phyloP scores from a whole-genome alignment of 2,888 invertebrate species.

The Meiosimyza platycephala region DNA sequence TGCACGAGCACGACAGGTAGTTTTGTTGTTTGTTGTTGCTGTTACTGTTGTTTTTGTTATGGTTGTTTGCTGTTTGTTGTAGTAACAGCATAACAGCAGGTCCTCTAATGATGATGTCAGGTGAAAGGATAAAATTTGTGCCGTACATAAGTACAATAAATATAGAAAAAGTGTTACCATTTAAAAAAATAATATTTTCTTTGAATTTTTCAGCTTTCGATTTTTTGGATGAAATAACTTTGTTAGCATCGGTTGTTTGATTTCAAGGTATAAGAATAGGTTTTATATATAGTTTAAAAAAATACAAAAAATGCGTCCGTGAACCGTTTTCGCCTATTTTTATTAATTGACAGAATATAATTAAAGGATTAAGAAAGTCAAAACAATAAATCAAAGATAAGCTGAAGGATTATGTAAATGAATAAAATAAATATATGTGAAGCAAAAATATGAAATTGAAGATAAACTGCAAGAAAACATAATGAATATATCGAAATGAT shows the following conservation, averaged over 20 bases:
- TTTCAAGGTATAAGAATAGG: not conserved
- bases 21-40: not conserved
- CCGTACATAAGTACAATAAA: not conserved
- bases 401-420: too few species aligned
- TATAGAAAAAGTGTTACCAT: slow-evolving; percentile 7
- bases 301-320: too few species aligned
- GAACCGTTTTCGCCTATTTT: too few species aligned
- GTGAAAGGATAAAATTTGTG: slow-evolving; percentile 27
- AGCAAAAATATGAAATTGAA: not conserved
- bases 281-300: not conserved
- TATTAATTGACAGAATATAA: too few species aligned
- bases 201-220: too few species aligned
- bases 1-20: slow-evolving; percentile 24
- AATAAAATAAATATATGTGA: too few species aligned
- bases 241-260: too few species aligned
- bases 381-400: too few species aligned
- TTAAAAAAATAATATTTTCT: not conserved
- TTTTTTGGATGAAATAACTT: too few species aligned
- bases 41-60: slow-evolving; percentile 9
- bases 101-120: slow-evolving; percentile 42
- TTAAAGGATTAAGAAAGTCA: too few species aligned
- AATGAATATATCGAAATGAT: too few species aligned
- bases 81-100: slow-evolving; percentile 30
- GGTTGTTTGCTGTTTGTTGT: not conserved
- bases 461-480: too few species aligned